Evolutionary conservation across 2,888 invertebrate genomes (phyloP), one percentile per base, ranked within the genome.

Genomic region (Elmis aenea): DNA sequence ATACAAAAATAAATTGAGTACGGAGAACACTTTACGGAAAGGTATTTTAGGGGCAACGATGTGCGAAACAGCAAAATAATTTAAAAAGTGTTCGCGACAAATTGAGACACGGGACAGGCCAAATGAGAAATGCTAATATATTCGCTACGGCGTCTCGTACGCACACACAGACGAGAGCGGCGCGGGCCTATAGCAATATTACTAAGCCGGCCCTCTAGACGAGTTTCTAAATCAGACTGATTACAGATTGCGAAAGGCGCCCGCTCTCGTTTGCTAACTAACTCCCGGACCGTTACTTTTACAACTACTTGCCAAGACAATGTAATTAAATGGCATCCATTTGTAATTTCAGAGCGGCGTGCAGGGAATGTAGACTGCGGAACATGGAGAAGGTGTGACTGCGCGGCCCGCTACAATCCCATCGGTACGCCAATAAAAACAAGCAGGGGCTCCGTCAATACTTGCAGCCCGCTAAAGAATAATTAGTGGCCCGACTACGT

Each of bases 281-380:
- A 57, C 55, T 59, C 61, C 59, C 58, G 55, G 60, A 52, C 63
- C 59, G 62, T 64, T 66, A 62, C 66, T 65, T 64, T 66, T 65
- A 65, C 62, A 66, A 62, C 64, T 64, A 64, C 61, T 64, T 63
- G 64, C 64, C 66, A 66, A 67, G 66, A 66, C 67, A 66, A 66
- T 66, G 66, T 67, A 67, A 67, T 67, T 66, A 66, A 67, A 66
- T 66, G 66, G 66, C 63, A 66, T 66, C 66, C 67, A 67, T 67
- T 67, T 66, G 67, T 67, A 67, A 67, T 67, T 64, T 67, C 57
- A 55, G 54, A 60, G 56, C 60, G 59, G 61, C 65, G 64, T 66
- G 67, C 62, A 58, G 61, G 56, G 67, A 65, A 65, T 66, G 62
- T 61, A 63, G 64, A 65, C 62, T 57, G 62, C 61, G 56, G 57